Evolutionary conservation across 2,888 invertebrate genomes (phyloP), one percentile per base, ranked within the genome.

Genomic region (Yponomeuta evonymella): DNA sequence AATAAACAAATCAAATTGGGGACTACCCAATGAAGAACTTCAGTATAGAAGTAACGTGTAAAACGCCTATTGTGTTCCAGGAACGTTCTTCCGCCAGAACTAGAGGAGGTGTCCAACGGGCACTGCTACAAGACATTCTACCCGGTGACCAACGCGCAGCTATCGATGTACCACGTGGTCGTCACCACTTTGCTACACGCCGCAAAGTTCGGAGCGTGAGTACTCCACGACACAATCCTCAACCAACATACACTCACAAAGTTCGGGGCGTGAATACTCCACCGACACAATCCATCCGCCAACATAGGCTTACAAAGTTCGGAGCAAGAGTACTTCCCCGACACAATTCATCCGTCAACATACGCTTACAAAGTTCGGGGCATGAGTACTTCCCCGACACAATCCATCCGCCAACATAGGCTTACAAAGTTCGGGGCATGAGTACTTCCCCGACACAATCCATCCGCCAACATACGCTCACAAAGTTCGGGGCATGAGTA

Each of bases 131-230:
- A 83, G 0, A 81, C 73, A 43, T 86, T 80, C 73, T 76, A 75
- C 69, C 51, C 80, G 0, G 72, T 88, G 48, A 76, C 67, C 76
- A 86, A 85, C 77, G 73, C 51, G 1, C 43, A 75, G 29, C 76
- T 81, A 12, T 72, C 81, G 4, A 73, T 71, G 30, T 84, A 82
- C 76, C 76, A 84, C 51, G 77, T 88, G n/a, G 78, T 88, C 9
- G 84, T 88, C 68, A 83, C 84, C 36, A 88, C 88, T 0, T 76
- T 87, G 43, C 73, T 83, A 72, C 88, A 88, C 73, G 76, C 87
- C 2, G 87, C 87, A 2, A 88, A 87, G 78, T 88, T 84, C 76
- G 77, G 79, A 62, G 74, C 77, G 88, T 88, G 62, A 93, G 82
- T 86, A 89, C n/a, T 69, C 33, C 30, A 33, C 33, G 33, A 43